Evolutionary conservation across 2,113 vertebrate genomes (phyloP).

Genomic region (Syngnathus scovelli): DNA sequence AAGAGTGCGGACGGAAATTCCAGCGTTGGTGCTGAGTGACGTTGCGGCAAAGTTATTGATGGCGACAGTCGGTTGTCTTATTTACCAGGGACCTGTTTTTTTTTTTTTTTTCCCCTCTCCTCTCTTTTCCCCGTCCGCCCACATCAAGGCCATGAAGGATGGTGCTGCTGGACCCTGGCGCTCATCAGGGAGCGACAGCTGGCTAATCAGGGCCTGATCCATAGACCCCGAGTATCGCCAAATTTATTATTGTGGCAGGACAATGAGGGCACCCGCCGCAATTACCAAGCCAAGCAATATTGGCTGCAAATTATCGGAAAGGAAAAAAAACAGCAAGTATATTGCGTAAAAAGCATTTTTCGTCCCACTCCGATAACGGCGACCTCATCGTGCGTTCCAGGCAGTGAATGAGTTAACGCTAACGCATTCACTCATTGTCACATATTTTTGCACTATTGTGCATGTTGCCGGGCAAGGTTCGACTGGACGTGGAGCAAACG

Average conservation of each 20-base stretch:
- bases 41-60: constrained; percentile 9
- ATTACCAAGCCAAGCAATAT: constrained; percentile 70
- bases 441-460: too few species aligned
- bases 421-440: too few species aligned
- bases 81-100: constrained; percentile 56
- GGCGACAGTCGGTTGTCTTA: constrained; percentile 25
- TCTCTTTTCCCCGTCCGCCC: constrained; percentile 58
- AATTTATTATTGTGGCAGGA: constrained; percentile 81
- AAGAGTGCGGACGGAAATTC: neutral
- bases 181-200: constrained; percentile 72
- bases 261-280: constrained; percentile 71
- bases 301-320: constrained; percentile 61
- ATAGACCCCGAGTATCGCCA: constrained; percentile 69
- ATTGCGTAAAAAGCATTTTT: constrained; percentile 32
- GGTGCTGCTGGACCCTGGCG: constrained; percentile 43
- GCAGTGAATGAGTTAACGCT: neutral
- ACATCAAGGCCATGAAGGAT: constrained; percentile 68
- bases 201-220: constrained; percentile 73
- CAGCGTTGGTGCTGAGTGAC: neutral
- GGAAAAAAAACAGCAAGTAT: constrained; percentile 17
- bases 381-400: constrained; percentile 11
- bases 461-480: too few species aligned
- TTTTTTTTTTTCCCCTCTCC: neutral
- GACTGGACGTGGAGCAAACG: too few species aligned
- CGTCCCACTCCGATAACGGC: constrained; percentile 8